Evolutionary conservation across 1,140 invertebrate genomes (phyloP).

Genomic region (Drosophila burlai): DNA sequence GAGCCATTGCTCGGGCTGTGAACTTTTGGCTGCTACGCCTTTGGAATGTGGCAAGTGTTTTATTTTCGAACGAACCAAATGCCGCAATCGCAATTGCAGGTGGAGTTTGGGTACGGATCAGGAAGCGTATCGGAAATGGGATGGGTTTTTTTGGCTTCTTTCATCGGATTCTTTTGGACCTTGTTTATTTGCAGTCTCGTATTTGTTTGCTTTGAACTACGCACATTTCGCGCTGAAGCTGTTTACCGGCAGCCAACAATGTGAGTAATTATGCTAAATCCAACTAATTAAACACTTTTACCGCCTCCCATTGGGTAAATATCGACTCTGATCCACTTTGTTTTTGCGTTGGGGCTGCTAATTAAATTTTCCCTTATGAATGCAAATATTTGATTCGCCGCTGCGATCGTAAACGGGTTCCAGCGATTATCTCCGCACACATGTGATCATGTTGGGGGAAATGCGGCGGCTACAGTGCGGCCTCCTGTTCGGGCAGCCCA

Average conservation of each 20-base stretch:
- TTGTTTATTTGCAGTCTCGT: constrained; percentile 33
- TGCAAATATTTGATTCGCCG: constrained; percentile 70
- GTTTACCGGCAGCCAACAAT: constrained; percentile 55
- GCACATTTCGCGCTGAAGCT: constrained; percentile 24
- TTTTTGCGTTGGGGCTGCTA: constrained; percentile 47
- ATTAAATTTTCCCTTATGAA: constrained; percentile 72
- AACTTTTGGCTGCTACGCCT: constrained; percentile 42
- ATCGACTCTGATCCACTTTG: constrained; percentile 39
- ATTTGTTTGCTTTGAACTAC: constrained; percentile 50
- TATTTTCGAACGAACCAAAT: constrained; percentile 55
- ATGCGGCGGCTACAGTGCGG: constrained; percentile 3
- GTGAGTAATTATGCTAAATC: constrained; percentile 80
- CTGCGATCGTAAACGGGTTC: constrained; percentile 68
- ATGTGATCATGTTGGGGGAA: constrained; percentile 20
- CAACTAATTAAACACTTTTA: constrained; percentile 71
- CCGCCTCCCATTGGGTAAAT: constrained; percentile 16
- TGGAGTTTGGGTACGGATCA: constrained; percentile 21
- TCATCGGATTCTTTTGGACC: not conserved
- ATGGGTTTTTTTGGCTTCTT: constrained; percentile 3
- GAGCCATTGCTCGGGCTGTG: constrained; percentile 54
- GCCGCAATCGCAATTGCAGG: constrained; percentile 47
- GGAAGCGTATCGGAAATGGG: constrained; percentile 7
- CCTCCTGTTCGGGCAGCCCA: constrained; percentile 37
- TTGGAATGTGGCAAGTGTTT: constrained; percentile 61
- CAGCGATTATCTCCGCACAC: constrained; percentile 43